Evolutionary conservation across 2,888 invertebrate genomes (phyloP).

Genomic region (Leptarthrus brevirostris): DNA sequence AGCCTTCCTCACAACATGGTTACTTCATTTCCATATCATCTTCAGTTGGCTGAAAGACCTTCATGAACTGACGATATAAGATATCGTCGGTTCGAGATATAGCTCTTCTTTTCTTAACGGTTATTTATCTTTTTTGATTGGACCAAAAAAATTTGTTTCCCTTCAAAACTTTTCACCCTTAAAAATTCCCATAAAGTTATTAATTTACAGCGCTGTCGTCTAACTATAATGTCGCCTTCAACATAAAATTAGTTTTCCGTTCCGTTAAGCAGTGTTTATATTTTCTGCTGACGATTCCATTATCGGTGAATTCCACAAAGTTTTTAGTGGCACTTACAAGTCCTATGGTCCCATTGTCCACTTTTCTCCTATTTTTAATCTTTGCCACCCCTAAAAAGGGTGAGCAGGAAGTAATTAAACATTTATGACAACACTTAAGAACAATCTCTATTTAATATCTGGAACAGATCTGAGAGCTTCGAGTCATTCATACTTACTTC

Average conservation of each 20-base stretch:
- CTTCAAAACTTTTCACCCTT: neutral
- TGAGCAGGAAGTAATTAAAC: constrained; percentile 10
- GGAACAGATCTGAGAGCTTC: neutral
- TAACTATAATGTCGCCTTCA: neutral
- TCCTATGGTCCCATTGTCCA: constrained; percentile 9
- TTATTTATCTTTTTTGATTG: no score
- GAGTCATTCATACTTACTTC: neutral
- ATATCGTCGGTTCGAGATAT: no score
- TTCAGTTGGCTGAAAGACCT: no score
- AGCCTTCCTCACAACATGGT: neutral
- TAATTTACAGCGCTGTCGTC: constrained; percentile 13
- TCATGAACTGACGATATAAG: no score
- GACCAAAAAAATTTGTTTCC: no score
- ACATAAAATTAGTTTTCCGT: constrained; percentile 19
- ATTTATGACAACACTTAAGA: constrained; percentile 18
- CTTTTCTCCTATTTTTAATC: constrained; percentile 11
- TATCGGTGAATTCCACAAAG: constrained; percentile 5
- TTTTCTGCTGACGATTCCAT: constrained; percentile 31
- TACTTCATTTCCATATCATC: neutral
- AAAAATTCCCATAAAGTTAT: constrained; percentile 31
- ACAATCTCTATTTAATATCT: neutral
- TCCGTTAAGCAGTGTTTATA: no score
- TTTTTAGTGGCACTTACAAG: constrained; percentile 12
- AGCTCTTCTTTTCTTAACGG: no score
- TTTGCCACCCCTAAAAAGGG: neutral